Base-by-base conservation (phyloP, 2,113 vertebrate species). In the Gymnocephalus cernua region DNA sequence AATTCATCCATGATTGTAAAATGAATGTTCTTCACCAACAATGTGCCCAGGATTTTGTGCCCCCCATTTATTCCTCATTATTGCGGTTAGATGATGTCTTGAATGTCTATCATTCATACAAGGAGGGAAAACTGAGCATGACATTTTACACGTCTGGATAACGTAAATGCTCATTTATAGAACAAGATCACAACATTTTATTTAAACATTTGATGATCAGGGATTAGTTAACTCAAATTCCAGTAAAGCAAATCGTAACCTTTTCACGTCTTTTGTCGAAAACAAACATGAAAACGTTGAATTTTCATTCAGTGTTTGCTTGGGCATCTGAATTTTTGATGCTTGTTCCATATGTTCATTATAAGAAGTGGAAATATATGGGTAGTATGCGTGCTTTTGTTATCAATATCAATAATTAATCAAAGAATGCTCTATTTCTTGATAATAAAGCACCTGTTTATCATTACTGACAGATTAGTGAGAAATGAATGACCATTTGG, bases 371-470 rank as follows among this genome's bases (percentile, higher is more conserved):
- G 41, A 50, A 47, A 48, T 72, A 25, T 68, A 53, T 19, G 13
- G n/a, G 41, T 32, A 19, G 38, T 66, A 56, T 29, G 19, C 5
- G 10, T 79, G 19, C 48, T 16, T 19, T 16, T 76, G 57, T 61
- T 47, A 16, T 77, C 48, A 15, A 27, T 27, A n/a, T 58, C 19
- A 80, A 67, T 86, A 62, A 74, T 78, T 77, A 0, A 86, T 90
- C 74, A 79, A 71, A 69, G 16, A 38, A 57, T 15, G 1, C 0
- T 5, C 9, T 1, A 14, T 74, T 68, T 79, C 4, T 72, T 80
- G 5, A 85, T 53, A 13, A 15, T n/a, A 29, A 74, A 70, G 19
- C 1, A 23, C 4, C 58, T 53, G 32, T 57, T 18, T 27, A n/a
- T 45, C 9, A 48, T 21, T 27, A 27, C 47, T 44, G 51, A 16